Evolutionary conservation across 2,797 vertebrate genomes (phyloP).

Genomic region (Pangasius sanitwongsei): DNA sequence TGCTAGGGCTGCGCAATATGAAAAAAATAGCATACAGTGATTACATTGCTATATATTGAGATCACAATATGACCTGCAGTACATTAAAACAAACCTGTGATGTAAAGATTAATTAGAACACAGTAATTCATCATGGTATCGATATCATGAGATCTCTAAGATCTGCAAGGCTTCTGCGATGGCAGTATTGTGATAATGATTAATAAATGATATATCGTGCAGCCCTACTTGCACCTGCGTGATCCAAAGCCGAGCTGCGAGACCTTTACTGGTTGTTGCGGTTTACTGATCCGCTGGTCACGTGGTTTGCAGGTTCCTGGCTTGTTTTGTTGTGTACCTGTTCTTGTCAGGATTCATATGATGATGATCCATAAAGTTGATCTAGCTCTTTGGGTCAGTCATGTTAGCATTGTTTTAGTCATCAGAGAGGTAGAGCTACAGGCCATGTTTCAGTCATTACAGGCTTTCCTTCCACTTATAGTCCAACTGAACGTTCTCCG

Average conservation of each 20-base stretch:
- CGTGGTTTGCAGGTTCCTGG: neutral
- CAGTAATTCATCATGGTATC: neutral
- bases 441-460: neutral
- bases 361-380: neutral
- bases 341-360: neutral
- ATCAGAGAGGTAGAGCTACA: neutral
- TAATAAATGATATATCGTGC: neutral
- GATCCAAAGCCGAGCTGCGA: constrained; percentile 8
- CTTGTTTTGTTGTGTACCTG: neutral
- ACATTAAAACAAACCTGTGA: neutral
- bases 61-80: neutral
- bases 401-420: too few species aligned
- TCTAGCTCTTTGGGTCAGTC: neutral
- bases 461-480: neutral
- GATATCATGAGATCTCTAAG: neutral
- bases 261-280: constrained; percentile 13
- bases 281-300: neutral
- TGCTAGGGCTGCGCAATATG: neutral
- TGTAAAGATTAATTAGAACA: neutral
- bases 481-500: neutral
- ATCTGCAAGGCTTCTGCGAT: neutral
- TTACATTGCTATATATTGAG: neutral
- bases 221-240: constrained; percentile 4
- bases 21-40: neutral
- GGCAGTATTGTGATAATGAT: neutral